A percentile compares a stretch with the other conserved stretches of the same genome.
Conservation (phyloP, 2,113 vertebrate species). For the Hippocampus guttulatus region DNA sequence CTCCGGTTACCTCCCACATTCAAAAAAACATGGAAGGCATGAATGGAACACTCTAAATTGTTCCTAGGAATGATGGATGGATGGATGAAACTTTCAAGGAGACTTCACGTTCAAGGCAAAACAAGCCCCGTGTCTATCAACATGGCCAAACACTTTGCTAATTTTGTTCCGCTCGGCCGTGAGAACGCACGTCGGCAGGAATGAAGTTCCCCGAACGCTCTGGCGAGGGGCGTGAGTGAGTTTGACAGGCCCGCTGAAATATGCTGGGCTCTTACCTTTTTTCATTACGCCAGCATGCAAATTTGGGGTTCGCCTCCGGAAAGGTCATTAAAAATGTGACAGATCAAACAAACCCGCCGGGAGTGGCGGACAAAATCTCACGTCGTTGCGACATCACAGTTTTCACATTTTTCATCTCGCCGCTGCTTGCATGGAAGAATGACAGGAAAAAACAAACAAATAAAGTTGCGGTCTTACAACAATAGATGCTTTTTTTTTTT, state of each 20-base stretch:
- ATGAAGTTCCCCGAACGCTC: slow-evolving; percentile 66
- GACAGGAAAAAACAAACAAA: background rate
- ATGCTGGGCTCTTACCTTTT: slow-evolving; percentile 66
- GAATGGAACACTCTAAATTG: too few relatives aligned
- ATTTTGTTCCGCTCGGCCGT: slow-evolving; percentile 59
- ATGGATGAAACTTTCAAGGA: too few relatives aligned
- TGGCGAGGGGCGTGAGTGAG: slow-evolving; percentile 68
- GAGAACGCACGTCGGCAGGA: slow-evolving; percentile 43
- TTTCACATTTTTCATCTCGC: background rate
- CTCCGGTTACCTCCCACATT: too few relatives aligned
- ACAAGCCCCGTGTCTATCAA: slow-evolving; percentile 39
- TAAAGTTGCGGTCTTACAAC: background rate
- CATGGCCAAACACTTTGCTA: slow-evolving; percentile 65
- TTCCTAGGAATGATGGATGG: too few relatives aligned
- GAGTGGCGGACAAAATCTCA: slow-evolving; percentile 39
- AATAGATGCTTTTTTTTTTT: background rate
- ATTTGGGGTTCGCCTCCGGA: slow-evolving; percentile 46
- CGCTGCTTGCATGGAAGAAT: background rate
- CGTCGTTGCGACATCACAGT: slow-evolving; percentile 42
- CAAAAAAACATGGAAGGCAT: too few relatives aligned
- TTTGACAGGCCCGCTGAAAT: slow-evolving; percentile 74
- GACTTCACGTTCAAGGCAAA: slow-evolving; percentile 33
- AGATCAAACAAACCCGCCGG: slow-evolving; percentile 56
- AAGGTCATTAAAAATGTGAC: slow-evolving; percentile 68
- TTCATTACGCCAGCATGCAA: slow-evolving; percentile 73